These are phyloP conservation scores for Myocastor coypus DNA, from an alignment of 2,113 vertebrate species.

Conservation along the genomic window DNA sequence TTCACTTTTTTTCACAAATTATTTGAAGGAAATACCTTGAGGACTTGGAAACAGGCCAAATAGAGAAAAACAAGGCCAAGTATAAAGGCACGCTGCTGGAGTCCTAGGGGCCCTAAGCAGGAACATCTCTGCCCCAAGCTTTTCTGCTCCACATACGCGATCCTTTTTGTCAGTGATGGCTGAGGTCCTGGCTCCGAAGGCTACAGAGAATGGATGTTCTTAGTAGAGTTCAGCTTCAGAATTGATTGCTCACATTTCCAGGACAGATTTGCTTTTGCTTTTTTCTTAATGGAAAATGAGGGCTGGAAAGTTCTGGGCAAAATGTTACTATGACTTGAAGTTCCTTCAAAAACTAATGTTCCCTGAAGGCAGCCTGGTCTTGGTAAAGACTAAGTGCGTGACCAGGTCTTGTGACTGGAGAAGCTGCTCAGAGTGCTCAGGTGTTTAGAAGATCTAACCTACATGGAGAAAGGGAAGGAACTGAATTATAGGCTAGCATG, in stretches of 20 bases:
- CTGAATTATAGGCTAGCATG: fast-evolving
- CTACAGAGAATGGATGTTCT: not conserved
- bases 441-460: not conserved
- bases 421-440: not conserved
- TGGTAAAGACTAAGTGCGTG: not conserved
- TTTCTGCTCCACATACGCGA: fast-evolving
- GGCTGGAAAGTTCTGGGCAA: not conserved
- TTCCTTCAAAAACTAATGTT: not conserved
- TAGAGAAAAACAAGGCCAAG: not conserved
- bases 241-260: not conserved
- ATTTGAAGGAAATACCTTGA: conserved; percentile 72
- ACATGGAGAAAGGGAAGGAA: not conserved
- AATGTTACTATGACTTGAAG: not conserved
- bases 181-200: not conserved
- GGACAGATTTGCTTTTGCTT: not conserved
- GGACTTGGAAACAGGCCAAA: conserved; percentile 46
- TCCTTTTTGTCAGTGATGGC: not conserved
- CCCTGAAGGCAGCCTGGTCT: not conserved
- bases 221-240: not conserved
- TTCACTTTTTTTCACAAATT: conserved; percentile 48
- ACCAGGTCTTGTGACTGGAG: not conserved
- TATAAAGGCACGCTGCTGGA: not conserved
- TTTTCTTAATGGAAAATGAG: not conserved
- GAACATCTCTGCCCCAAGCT: not conserved
- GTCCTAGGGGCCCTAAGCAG: not conserved